These are phyloP conservation scores for Pseudomyrmex gracilis DNA, from an alignment of 1,140 invertebrate species.

Conservation along the genomic window DNA sequence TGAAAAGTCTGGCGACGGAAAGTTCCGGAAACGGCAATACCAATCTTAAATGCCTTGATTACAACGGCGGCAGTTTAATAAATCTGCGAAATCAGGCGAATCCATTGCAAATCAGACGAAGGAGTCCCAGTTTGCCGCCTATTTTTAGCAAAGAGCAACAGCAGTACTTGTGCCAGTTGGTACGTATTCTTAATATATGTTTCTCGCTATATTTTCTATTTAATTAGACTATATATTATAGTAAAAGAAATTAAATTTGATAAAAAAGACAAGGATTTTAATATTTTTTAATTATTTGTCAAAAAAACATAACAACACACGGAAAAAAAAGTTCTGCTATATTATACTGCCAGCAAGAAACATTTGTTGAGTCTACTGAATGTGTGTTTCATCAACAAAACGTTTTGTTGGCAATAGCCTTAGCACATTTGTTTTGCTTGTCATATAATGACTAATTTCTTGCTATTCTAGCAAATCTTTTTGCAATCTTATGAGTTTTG, in stretches of 20 bases:
- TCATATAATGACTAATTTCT: no score
- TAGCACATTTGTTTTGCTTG: no score
- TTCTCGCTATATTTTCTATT: not conserved
- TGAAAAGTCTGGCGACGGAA: conserved; percentile 74
- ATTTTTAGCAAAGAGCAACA: conserved; percentile 85
- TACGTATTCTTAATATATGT: not conserved
- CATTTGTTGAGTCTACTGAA: no score
- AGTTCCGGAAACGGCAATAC: conserved; percentile 63
- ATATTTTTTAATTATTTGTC: no score
- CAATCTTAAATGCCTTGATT: conserved; percentile 75
- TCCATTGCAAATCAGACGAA: conserved; percentile 71
- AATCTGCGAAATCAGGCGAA: conserved; percentile 77
- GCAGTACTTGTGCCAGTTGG: conserved; percentile 71
- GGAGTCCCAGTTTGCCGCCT: conserved; percentile 88
- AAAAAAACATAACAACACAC: no score
- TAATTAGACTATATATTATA: not conserved
- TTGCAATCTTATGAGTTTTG: not conserved
- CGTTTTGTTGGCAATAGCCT: no score
- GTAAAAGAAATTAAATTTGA: not conserved
- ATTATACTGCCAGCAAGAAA: no score
- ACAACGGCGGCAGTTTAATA: conserved; percentile 75
- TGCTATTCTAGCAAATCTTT: no score
- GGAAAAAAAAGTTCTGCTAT: no score
- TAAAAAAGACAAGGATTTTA: no score
- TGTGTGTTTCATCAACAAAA: no score